Conservation (phyloP, 2,113 vertebrate species). For the Uropsilus gracilis region DNA sequence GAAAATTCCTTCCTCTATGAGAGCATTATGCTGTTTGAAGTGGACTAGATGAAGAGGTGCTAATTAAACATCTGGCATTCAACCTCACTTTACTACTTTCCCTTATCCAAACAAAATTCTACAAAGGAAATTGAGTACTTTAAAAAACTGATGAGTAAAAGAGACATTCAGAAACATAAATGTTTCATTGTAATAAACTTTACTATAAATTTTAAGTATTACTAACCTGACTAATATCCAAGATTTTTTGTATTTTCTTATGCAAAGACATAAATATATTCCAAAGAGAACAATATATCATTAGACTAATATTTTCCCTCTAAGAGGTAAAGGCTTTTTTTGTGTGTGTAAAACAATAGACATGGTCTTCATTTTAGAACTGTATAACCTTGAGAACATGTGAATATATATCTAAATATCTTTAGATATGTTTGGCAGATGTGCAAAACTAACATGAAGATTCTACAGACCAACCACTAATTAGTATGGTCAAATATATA, state of each 20-base stretch:
- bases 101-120: slow-evolving; percentile 18
- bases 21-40: slow-evolving; percentile 52
- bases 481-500: neutral
- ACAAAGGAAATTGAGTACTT: slow-evolving; percentile 18
- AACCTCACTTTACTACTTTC: neutral
- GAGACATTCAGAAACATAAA: neutral
- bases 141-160: slow-evolving; percentile 26
- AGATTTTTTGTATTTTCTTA: neutral
- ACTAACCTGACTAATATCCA: neutral
- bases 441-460: neutral
- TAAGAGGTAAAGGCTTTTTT: neutral
- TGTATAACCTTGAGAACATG: neutral
- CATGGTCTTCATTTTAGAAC: neutral
- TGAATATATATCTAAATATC: too few species aligned
- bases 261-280: neutral
- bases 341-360: neutral
- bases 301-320: neutral
- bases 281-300: neutral
- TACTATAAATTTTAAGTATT: neutral
- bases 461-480: neutral
- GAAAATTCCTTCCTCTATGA: slow-evolving; percentile 42
- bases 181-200: neutral
- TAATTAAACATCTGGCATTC: slow-evolving; percentile 67
- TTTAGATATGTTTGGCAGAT: neutral
- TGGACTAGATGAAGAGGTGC: slow-evolving; percentile 52